phyloP scores from a whole-genome alignment of 2,888 invertebrate genomes.

The Galerucella pusilla region DNA sequence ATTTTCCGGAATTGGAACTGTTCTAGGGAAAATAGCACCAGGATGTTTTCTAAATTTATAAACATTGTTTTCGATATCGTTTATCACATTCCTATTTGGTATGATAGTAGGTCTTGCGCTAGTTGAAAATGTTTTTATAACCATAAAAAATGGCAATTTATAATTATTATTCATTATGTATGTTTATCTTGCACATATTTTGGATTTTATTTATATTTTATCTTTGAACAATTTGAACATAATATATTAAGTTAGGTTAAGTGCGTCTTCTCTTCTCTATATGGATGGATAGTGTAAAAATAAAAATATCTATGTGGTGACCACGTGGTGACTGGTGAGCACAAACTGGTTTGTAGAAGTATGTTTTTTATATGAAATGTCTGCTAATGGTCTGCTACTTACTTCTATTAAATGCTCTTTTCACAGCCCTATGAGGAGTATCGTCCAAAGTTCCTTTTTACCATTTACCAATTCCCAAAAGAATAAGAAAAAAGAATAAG shows the following conservation, averaged over 20 bases:
- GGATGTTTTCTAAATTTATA: constrained; percentile 79
- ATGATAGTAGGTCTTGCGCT: constrained; percentile 57
- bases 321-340: background rate
- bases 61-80: constrained; percentile 67
- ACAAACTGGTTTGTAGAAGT: too few species aligned
- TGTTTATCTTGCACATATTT: too few species aligned
- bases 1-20: constrained; percentile 71
- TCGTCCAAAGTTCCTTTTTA: too few species aligned
- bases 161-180: constrained; percentile 2
- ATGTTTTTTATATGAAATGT: too few species aligned
- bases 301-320: background rate
- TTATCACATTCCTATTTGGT: constrained; percentile 67
- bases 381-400: too few species aligned
- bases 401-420: too few species aligned
- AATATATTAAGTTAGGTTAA: background rate
- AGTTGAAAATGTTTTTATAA: background rate
- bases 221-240: too few species aligned
- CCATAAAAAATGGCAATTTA: background rate
- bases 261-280: background rate
- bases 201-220: too few species aligned
- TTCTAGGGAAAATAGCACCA: constrained; percentile 71
- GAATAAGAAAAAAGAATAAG: too few species aligned
- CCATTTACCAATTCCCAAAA: too few species aligned
- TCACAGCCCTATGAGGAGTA: too few species aligned
- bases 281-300: too few species aligned